These are phyloP conservation scores for Nemotelus nigrinus DNA, from an alignment of 2,888 invertebrate species.

Conservation along the genomic window DNA sequence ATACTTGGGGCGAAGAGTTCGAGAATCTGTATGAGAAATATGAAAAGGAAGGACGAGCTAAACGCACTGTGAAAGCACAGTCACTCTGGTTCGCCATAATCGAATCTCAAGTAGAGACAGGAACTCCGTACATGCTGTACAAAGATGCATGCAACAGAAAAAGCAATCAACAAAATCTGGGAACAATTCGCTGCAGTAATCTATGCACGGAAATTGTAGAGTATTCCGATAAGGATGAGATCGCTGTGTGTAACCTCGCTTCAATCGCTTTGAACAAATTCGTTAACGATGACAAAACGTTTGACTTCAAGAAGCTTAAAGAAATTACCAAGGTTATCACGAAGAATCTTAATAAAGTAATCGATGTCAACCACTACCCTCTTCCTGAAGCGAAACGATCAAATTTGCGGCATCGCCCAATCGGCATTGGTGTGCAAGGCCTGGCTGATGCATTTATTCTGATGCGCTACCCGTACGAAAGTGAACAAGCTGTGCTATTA, in stretches of 20 bases:
- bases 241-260: constrained; percentile 97
- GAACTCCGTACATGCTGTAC: constrained; percentile 96
- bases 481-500: constrained; percentile 81
- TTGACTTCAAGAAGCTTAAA: constrained; percentile 87
- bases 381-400: constrained; percentile 87
- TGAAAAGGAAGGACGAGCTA: constrained; percentile 80
- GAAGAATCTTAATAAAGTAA: constrained; percentile 93
- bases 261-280: constrained; percentile 97
- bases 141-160: constrained; percentile 97
- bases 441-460: constrained; percentile 96
- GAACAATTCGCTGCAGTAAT: constrained; percentile 98
- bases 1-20: constrained; percentile 96
- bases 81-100: constrained; percentile 93
- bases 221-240: constrained; percentile 90
- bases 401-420: constrained; percentile 86
- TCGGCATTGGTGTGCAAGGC: constrained; percentile 96
- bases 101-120: constrained; percentile 96
- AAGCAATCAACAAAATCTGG: constrained; percentile 97
- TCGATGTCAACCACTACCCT: constrained; percentile 96
- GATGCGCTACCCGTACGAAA: constrained; percentile 93
- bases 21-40: constrained; percentile 87
- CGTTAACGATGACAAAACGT: constrained; percentile 79
- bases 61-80: constrained; percentile 81
- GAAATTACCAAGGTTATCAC: constrained; percentile 89
- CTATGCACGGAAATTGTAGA: constrained; percentile 98